Base-by-base conservation (phyloP, 2,888 invertebrate genomes). In the Pachymerium ferrugineum region DNA sequence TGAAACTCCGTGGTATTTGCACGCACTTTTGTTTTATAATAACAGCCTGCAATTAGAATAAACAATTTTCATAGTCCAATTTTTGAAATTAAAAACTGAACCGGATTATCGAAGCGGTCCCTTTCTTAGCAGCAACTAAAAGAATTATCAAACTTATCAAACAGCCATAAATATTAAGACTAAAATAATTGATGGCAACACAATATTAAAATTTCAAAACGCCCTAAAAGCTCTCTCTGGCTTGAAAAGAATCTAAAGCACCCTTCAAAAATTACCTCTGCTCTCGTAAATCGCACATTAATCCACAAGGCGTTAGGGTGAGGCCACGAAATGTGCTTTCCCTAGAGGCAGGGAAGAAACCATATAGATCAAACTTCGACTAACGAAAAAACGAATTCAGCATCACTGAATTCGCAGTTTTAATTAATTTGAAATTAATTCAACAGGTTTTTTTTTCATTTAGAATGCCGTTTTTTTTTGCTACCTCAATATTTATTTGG, bases 1-100 rank as follows among this genome's bases (percentile, higher is more conserved):
- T 0, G 94, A 95, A 31, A 97, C 95, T 0, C 96, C 97, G 81
- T 97, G 96, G 81, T 97, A 97, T 83, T 97, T 97, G 86, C 96
- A 97, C 19, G 93, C 73, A 97, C 92, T 78, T 91, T 89, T 14
- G 95, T 92, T 83, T 92, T 92, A 81, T 92, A 80, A 96, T 92
- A 76, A 97, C 93, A 3, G 96, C 93, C 97, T 97, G 86, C 71
- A 86, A 85, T 76, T 76, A 78, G 78, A 78, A 78, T 76, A 78
- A 76, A 74, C 74, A 72, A 76, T 30, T 4, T 29, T 3, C 6
- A 72, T 22, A 35, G 62, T 30, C 10, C n/a, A n/a, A n/a, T n/a
- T n/a, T n/a, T n/a, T n/a, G n/a, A n/a, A n/a, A n/a, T n/a, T n/a
- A n/a, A n/a, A n/a, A n/a, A n/a, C n/a, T n/a, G n/a, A n/a, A n/a